Evolutionary conservation across 2,113 vertebrate genomes (phyloP), one percentile per base, ranked within the genome.

Genomic region (Caracal caracal): DNA sequence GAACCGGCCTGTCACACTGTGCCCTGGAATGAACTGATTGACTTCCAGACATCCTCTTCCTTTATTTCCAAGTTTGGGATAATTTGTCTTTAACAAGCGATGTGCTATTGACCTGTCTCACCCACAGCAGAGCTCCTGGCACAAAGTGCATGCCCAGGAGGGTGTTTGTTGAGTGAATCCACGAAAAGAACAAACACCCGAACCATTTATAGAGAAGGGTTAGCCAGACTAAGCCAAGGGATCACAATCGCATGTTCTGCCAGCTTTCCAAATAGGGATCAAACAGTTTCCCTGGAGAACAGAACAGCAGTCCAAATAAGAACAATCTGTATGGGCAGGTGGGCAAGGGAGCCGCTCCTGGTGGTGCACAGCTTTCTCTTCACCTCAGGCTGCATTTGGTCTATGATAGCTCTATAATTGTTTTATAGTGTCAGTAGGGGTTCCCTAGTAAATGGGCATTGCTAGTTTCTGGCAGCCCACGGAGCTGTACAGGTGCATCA

Each of bases 311-410:
- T 93, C 88, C 40, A 97, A 98, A 98, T 98, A 91, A 97, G 97
- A 98, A 97, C 97, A 96, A 93, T 98, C 93, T 98, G 98, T 97
- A 80, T 7, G 92, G 91, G 96, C 98, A 98, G 97, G 97, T 98
- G 97, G 96, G 92, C 95, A 96, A 94, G 96, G 94, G 96, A 98
- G 83, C 95, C 61, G 16, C 83, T 91, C 78, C 94, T 93, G 90
- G 95, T 96, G 88, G 96, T 93, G 0, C 56, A 86, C 83, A 81
- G 97, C 91, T 98, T 97, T 88, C 95, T 95, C 96, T 97, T 97
- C 93, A 97, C 96, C 92, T 93, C 88, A 80, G 95, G 95, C 97
- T 93, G 81, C 88, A 78, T 97, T 97, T 92, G 93, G 97, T 97
- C 97, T 97, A 33, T 95, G 97, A 97, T 97, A 98, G 98, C 82